Evolutionary conservation across 2,888 invertebrate species (phyloP).

Genomic region (Gnatocerus cornutus): DNA sequence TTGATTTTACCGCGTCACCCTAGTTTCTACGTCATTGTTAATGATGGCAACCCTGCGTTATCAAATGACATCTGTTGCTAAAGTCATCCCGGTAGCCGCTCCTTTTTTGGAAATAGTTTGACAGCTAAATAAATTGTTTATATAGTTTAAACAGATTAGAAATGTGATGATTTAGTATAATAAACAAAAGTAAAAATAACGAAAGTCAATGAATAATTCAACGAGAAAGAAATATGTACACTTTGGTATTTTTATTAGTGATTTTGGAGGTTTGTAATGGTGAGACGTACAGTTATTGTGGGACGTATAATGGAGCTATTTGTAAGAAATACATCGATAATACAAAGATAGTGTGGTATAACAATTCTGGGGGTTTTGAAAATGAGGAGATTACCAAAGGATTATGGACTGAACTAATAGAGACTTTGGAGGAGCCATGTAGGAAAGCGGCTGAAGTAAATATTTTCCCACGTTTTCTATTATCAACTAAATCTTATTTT

Average conservation of each 20-base stretch:
- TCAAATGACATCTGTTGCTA: conserved; percentile 44
- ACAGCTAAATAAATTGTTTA: conserved; percentile 46
- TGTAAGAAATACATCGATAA: conserved; percentile 72
- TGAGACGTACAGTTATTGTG: conserved; percentile 80
- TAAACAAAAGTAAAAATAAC: conserved; percentile 13
- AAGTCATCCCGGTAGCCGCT: conserved; percentile 39
- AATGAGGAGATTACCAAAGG: conserved; percentile 90
- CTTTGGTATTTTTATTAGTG: conserved; percentile 38
- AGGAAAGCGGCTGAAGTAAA: conserved; percentile 86
- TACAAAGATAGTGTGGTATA: conserved; percentile 74
- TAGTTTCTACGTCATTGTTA: no score
- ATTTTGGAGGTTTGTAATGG: conserved; percentile 37
- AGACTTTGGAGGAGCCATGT: conserved; percentile 86
- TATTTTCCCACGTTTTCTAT: not conserved
- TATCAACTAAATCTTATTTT: no score
- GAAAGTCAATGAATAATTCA: conserved; percentile 46
- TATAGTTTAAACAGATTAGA: conserved; percentile 33
- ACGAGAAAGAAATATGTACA: conserved; percentile 45
- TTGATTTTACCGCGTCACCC: no score
- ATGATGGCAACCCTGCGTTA: conserved; percentile 17
- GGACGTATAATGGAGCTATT: conserved; percentile 86
- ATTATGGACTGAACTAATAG: conserved; percentile 90
- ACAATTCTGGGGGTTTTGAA: conserved; percentile 81
- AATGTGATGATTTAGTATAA: conserved; percentile 28
- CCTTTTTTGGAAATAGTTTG: conserved; percentile 49